Percentiles rank a stretch among this genome's conserved stretches.
Conservation (phyloP, 2,888 invertebrate genomes). For the Plutella xylostella region DNA sequence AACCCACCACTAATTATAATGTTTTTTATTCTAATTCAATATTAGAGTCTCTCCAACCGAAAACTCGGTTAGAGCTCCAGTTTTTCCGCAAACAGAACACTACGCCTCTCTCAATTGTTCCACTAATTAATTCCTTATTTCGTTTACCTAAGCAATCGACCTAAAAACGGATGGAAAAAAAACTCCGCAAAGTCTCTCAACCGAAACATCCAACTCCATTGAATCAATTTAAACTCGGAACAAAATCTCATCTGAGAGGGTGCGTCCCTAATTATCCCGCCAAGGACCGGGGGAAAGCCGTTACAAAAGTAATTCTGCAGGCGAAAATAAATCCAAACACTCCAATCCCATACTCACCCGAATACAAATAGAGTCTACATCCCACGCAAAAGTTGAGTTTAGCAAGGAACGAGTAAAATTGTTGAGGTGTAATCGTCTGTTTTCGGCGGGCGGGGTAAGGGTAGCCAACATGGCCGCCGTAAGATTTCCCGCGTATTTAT, state of each 20-base stretch:
- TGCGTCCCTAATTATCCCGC: constrained; percentile 65
- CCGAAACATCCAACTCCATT: constrained; percentile 60
- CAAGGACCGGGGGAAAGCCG: constrained; percentile 53
- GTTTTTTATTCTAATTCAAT: too few relatives aligned
- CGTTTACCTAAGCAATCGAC: constrained; percentile 25
- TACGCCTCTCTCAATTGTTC: constrained; percentile 14
- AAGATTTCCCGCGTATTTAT: constrained; percentile 67
- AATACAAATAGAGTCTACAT: not conserved
- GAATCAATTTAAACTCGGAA: constrained; percentile 63
- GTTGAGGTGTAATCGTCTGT: constrained; percentile 61
- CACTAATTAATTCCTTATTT: constrained; percentile 46
- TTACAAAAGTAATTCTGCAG: constrained; percentile 19
- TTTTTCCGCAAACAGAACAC: constrained; percentile 11
- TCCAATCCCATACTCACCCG: not conserved
- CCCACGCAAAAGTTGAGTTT: not conserved
- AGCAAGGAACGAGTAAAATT: constrained; percentile 22
- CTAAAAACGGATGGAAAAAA: constrained; percentile 9
- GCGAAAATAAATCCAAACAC: not conserved
- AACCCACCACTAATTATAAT: too few relatives aligned
- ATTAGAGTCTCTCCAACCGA: too few relatives aligned
- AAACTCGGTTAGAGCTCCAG: too few relatives aligned
- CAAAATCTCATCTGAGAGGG: constrained; percentile 61
- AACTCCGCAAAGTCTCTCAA: constrained; percentile 29
- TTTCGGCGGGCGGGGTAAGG: constrained; percentile 54
- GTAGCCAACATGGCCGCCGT: constrained; percentile 61